Evolutionary conservation across 2,797 vertebrate species (phyloP).

Genomic region (Chiroxiphia lanceolata): DNA sequence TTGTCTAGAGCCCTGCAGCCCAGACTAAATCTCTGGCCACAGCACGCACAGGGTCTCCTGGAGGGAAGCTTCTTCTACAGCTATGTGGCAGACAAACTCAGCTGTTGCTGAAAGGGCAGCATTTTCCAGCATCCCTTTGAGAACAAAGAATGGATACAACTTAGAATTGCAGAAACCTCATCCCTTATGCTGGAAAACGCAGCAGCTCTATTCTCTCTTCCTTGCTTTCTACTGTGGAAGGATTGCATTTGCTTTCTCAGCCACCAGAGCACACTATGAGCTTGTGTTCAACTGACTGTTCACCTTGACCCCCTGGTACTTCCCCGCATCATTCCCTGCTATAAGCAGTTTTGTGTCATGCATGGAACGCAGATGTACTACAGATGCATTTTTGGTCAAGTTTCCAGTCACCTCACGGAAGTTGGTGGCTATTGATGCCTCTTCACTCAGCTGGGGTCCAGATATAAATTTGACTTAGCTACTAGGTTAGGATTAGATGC

Average conservation of each 20-base stretch:
- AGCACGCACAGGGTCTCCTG: neutral
- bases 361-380: neutral
- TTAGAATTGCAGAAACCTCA: neutral
- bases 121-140: neutral
- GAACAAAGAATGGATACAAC: neutral
- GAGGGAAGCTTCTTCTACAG: neutral
- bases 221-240: neutral
- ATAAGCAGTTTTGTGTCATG: neutral
- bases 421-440: neutral
- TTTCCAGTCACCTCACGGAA: neutral
- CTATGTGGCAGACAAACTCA: neutral
- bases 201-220: neutral
- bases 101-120: neutral
- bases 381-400: neutral
- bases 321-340: neutral
- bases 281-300: neutral
- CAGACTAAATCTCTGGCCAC: neutral
- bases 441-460: neutral
- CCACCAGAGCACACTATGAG: constrained; percentile 49
- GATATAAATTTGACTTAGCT: neutral
- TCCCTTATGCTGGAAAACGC: neutral
- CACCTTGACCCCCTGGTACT: neutral
- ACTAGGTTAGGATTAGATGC: neutral
- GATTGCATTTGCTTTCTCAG: constrained; percentile 36
- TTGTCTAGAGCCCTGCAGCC: neutral